Conservation (phyloP, 2,113 vertebrate species). For the Henicopernis longicauda region DNA sequence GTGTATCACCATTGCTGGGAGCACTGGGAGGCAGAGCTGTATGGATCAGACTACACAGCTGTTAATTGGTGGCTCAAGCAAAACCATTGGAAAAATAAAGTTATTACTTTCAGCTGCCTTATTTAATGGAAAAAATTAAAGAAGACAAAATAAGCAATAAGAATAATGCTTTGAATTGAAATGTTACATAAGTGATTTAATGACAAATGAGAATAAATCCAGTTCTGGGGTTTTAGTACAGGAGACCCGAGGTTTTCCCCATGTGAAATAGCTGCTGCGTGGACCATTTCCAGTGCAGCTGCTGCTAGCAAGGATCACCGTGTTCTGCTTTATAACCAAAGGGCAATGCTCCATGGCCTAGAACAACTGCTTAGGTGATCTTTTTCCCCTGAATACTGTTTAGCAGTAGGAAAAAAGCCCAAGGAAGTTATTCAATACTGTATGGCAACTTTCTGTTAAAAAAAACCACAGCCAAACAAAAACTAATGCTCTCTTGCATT, state of each 20-base stretch:
- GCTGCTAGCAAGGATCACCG: no score
- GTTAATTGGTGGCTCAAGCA: not conserved
- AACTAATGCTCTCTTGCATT: not conserved
- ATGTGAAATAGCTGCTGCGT: not conserved
- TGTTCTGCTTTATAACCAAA: not conserved
- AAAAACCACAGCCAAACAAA: not conserved
- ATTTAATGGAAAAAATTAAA: not conserved
- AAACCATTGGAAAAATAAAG: not conserved
- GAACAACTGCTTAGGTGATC: not conserved
- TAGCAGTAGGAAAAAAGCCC: not conserved
- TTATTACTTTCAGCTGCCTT: not conserved
- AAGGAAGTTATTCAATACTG: not conserved
- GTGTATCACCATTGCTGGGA: not conserved
- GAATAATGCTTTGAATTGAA: not conserved
- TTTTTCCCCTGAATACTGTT: not conserved
- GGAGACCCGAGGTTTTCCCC: not conserved
- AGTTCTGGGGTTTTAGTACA: not conserved
- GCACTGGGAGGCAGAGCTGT: not conserved
- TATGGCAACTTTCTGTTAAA: not conserved
- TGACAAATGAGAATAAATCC: no score
- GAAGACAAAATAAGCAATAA: not conserved
- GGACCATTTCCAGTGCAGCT: not conserved
- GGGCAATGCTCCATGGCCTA: no score
- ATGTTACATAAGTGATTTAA: not conserved
- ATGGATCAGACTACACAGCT: not conserved